These are phyloP conservation scores for Botrylloides violaceus DNA, from an alignment of 23 tunicate genomes.

Conservation along the genomic window DNA sequence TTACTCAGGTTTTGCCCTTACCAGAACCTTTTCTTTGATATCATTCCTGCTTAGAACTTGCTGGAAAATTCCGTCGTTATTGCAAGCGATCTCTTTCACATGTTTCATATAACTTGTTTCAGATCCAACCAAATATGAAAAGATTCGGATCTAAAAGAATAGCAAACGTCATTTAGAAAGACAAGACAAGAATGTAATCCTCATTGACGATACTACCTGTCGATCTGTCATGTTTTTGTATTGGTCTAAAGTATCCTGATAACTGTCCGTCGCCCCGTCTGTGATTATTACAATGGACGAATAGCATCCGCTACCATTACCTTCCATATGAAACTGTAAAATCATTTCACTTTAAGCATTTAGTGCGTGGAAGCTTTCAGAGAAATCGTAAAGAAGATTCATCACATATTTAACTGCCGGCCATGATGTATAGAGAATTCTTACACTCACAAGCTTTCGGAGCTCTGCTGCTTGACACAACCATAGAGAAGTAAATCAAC, in stretches of 20 bases:
- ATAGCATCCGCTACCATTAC: slow-evolving; percentile 15
- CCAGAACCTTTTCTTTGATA: slow-evolving; percentile 75
- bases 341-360: too few relatives aligned
- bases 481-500: too few relatives aligned
- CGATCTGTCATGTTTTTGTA: slow-evolving; percentile 16
- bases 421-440: too few relatives aligned
- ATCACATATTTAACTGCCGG: too few relatives aligned
- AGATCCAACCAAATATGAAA: slow-evolving; percentile 64
- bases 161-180: too few relatives aligned
- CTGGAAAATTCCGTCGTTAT: slow-evolving; percentile 58
- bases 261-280: slow-evolving; percentile 72
- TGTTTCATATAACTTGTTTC: slow-evolving; percentile 47
- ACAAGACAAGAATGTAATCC: too few relatives aligned
- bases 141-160: slow-evolving; percentile 59
- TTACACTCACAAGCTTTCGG: too few relatives aligned
- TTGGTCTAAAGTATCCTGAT: slow-evolving; percentile 38
- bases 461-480: too few relatives aligned
- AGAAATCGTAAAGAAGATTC: too few relatives aligned
- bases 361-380: too few relatives aligned
- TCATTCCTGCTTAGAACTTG: slow-evolving; percentile 66
- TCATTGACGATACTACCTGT: slow-evolving; percentile 6
- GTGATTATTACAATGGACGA: slow-evolving; percentile 53
- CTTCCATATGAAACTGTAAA: slow-evolving; percentile 6
- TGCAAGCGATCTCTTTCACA: slow-evolving; percentile 69
- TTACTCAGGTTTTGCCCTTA: slow-evolving; percentile 10